These are phyloP conservation scores for Porites evermanni DNA, from an alignment of 92 coral and sea anemone species.

Conservation along the genomic window DNA sequence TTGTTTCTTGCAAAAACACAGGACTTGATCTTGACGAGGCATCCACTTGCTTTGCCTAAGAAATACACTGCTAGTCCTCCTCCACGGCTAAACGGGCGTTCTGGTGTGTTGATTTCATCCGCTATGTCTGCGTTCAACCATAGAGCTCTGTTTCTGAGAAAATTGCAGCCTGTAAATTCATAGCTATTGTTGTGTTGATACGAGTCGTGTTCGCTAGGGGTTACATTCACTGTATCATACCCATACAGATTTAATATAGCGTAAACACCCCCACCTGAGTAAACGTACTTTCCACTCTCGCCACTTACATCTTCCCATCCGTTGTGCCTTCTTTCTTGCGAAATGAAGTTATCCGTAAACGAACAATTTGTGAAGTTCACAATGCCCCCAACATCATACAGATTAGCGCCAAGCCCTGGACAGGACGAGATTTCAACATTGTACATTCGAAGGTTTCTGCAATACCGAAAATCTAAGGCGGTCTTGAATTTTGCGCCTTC, in stretches of 20 bases:
- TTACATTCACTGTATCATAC: constrained; percentile 60
- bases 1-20: constrained; percentile 63
- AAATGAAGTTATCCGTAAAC: constrained; percentile 59
- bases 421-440: constrained; percentile 55
- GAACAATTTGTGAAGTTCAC: constrained; percentile 50
- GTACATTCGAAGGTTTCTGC: constrained; percentile 63
- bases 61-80: constrained; percentile 84
- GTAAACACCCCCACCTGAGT: constrained; percentile 81
- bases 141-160: constrained; percentile 74
- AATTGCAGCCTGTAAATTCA: constrained; percentile 54
- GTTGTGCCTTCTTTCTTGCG: background rate
- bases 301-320: background rate
- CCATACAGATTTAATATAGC: constrained; percentile 59
- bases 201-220: constrained; percentile 55
- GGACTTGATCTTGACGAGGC: constrained; percentile 58
- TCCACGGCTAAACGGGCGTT: constrained; percentile 78
- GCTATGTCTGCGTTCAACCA: constrained; percentile 19
- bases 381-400: constrained; percentile 70
- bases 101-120: constrained; percentile 3
- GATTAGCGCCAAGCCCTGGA: constrained; percentile 72
- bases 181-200: constrained; percentile 75
- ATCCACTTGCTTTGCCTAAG: constrained; percentile 72
- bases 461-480: constrained; percentile 83
- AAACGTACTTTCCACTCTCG: constrained; percentile 1
- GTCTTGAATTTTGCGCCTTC: constrained; percentile 58